A percentile compares a stretch with the other conserved stretches of the same genome.
phyloP scores from a whole-genome alignment of 2,113 vertebrate genomes.

The Ondatra zibethicus region DNA sequence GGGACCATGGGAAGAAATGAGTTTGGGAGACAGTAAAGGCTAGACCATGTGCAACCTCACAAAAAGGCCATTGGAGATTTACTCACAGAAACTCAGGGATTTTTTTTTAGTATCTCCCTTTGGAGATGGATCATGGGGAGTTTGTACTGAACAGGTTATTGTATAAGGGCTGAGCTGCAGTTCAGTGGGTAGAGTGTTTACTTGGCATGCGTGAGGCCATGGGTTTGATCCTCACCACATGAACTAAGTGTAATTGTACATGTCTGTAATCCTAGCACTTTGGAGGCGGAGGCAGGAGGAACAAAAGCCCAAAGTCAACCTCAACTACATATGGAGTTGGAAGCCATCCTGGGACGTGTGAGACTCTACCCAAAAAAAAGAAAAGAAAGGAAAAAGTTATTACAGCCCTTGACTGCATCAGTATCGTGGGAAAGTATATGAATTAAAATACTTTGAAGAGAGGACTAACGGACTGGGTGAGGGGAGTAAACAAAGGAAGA shows the following conservation, averaged over 20 bases:
- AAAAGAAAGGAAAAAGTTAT: not conserved
- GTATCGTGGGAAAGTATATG: not conserved
- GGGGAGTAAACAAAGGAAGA: not conserved
- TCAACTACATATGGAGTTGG: not conserved
- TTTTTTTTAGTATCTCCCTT: not conserved
- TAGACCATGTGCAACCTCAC: not conserved
- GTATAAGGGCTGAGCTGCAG: too few species aligned
- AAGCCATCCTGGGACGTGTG: not conserved
- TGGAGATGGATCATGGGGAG: not conserved
- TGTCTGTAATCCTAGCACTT: not conserved
- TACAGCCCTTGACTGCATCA: not conserved
- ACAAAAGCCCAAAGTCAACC: not conserved
- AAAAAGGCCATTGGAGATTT: not conserved
- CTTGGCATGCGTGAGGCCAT: not conserved
- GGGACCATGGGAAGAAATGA: not conserved
- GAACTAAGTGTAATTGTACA: not conserved
- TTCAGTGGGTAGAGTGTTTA: not conserved
- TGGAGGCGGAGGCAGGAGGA: not conserved
- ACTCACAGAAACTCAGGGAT: not conserved
- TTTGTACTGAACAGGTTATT: not conserved
- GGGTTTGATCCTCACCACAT: not conserved
- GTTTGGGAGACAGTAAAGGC: not conserved
- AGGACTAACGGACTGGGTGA: not conserved
- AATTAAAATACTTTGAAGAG: constrained; percentile 9
- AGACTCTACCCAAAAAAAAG: not conserved